These are phyloP conservation scores for Aricia agestis DNA, from an alignment of 1,140 invertebrate genomes.

Conservation along the genomic window DNA sequence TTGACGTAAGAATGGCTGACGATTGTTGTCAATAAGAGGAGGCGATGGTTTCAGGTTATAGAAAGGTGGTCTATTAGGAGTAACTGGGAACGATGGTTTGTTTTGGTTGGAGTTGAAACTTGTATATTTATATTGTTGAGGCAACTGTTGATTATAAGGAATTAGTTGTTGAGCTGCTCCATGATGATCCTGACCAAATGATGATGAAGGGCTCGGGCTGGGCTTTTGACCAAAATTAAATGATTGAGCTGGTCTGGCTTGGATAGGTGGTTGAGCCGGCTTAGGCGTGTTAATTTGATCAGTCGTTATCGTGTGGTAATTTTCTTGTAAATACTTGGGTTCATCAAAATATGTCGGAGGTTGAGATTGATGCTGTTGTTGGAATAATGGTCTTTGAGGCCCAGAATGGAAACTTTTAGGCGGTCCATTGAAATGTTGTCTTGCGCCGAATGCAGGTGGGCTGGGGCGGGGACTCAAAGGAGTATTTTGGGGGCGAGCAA, in stretches of 20 bases:
- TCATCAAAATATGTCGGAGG: constrained; percentile 64
- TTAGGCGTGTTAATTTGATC: constrained; percentile 67
- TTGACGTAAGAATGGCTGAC: constrained; percentile 58
- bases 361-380: constrained; percentile 48
- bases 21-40: constrained; percentile 64
- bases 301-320: constrained; percentile 74
- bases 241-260: constrained; percentile 50
- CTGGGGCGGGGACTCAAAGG: constrained; percentile 47
- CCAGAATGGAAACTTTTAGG: constrained; percentile 61
- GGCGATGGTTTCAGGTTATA: constrained; percentile 74
- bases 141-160: constrained; percentile 55
- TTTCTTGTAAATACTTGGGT: constrained; percentile 74
- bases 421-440: constrained; percentile 55
- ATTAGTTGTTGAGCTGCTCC: constrained; percentile 52
- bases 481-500: constrained; percentile 48
- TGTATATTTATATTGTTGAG: constrained; percentile 55
- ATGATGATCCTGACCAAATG: constrained; percentile 53
- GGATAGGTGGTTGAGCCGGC: constrained; percentile 44
- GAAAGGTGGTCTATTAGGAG: constrained; percentile 56
- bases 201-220: constrained; percentile 48
- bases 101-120: constrained; percentile 61
- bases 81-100: constrained; percentile 44
- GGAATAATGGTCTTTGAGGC: constrained; percentile 66
- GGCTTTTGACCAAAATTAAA: constrained; percentile 52
- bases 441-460: constrained; percentile 44